Evolutionary conservation across 2,797 vertebrate genomes (phyloP), one percentile per base, ranked within the genome.

Genomic region (Enteromius paludinosus): DNA sequence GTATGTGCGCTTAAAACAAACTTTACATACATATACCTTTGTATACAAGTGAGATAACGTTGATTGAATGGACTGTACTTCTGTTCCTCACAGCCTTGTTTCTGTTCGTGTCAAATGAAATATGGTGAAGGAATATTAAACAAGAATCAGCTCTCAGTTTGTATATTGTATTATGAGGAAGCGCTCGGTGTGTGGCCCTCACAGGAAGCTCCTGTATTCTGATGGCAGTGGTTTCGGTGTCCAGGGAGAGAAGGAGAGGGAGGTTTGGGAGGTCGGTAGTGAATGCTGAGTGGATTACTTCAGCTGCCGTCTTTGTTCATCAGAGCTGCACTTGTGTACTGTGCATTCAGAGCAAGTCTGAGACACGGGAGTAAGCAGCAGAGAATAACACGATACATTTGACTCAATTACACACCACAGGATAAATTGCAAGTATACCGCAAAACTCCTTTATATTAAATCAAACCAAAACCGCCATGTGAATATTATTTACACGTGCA

Each of bases 161-260:
- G 30, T 47, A 47, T 77, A 33, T 77, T 77, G 41, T 33, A 9
- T 64, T 64, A n/a, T 77, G 59, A 77, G 30, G 59, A 43, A 77
- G 89, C 91, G 91, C 90, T 90, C 86, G 89, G 84, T 91, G 90
- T 93, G 91, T 91, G 93, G 90, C 90, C 90, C 91, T 90, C 87
- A 41, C 84, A 87, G 88, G 90, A 90, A 86, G 82, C 83, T 82
- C 74, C 83, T 87, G 92, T 91, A 93, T 92, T 89, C 87, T 90
- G 90, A 93, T 91, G 87, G 90, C 88, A 89, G 88, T 82, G 64
- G 3, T 49, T 76, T 88, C 73, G 82, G 81, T 89, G 87, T 88
- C 84, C 82, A 71, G 83, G 85, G 86, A 87, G 71, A 85, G 79
- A 79, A 84, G 72, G 85, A 84, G 82, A 79, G 83, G 70, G 80